Evolutionary conservation across 1,140 invertebrate species (phyloP).

Genomic region (Bemisia tabaci): DNA sequence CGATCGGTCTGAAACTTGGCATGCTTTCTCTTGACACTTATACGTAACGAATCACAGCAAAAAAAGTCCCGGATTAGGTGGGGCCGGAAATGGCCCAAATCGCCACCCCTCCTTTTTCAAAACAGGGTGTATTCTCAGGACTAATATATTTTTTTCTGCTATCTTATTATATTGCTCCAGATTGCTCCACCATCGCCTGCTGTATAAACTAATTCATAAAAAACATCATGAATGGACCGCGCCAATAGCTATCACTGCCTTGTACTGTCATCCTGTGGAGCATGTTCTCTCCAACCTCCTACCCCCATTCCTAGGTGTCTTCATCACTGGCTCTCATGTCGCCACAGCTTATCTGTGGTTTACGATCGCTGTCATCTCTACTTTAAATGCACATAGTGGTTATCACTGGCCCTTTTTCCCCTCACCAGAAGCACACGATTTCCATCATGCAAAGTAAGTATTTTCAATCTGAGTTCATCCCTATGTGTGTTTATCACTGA

Average conservation of each 20-base stretch:
- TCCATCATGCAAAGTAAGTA: slow-evolving; percentile 73
- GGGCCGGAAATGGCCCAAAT: no score
- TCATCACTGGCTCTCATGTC: slow-evolving; percentile 67
- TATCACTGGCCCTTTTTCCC: slow-evolving; percentile 81
- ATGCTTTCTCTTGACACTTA: no score
- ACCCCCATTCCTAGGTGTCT: slow-evolving; percentile 64
- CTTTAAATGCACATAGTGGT: slow-evolving; percentile 73
- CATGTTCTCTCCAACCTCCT: slow-evolving; percentile 71
- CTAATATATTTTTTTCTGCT: not conserved
- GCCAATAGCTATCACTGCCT: slow-evolving; percentile 63
- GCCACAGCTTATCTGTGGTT: slow-evolving; percentile 75
- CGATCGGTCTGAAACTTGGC: no score
- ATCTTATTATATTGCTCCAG: no score
- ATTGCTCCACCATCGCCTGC: slow-evolving; percentile 52
- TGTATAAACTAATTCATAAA: slow-evolving; percentile 78
- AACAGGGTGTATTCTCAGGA: no score
- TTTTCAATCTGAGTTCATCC: not conserved
- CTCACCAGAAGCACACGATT: slow-evolving; percentile 83
- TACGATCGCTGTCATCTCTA: slow-evolving; percentile 59
- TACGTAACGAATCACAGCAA: no score
- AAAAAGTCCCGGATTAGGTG: no score
- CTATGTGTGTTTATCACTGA: slow-evolving; percentile 7
- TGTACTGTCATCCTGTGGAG: slow-evolving; percentile 79
- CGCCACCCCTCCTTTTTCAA: no score
- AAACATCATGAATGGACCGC: slow-evolving; percentile 78